A percentile compares a stretch with the other conserved stretches of the same genome.
phyloP scores from a whole-genome alignment of 2,113 vertebrate species.

The Ariopsis seemanni region DNA sequence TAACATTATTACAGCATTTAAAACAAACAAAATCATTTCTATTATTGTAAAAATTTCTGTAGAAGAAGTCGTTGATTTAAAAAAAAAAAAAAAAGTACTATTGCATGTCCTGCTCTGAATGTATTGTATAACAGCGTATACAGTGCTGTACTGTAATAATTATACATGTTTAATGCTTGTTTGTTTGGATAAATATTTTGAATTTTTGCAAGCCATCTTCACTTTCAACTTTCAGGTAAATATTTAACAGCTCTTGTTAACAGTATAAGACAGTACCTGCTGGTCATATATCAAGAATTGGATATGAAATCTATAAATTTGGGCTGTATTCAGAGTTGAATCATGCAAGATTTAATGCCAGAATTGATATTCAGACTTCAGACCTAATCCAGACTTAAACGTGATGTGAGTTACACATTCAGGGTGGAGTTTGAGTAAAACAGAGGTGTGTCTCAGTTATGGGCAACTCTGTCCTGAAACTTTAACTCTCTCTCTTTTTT shows the following conservation, averaged over 20 bases:
- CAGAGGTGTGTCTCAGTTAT: not conserved
- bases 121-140: constrained; percentile 16
- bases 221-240: not conserved
- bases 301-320: not conserved
- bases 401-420: not conserved
- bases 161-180: not conserved
- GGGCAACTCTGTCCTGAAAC: no score
- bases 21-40: not conserved
- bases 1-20: not conserved
- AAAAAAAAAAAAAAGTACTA: not conserved
- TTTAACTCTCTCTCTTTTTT: not conserved
- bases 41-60: not conserved
- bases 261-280: not conserved
- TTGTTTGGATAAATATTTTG: not conserved
- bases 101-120: constrained; percentile 16
- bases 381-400: not conserved
- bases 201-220: not conserved
- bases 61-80: not conserved
- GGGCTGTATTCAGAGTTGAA: not conserved
- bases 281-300: not conserved
- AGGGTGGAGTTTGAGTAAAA: not conserved
- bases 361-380: not conserved
- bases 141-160: constrained; percentile 5
- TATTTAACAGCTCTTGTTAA: not conserved
- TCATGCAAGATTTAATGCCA: not conserved